Evolutionary conservation across 2,797 vertebrate genomes (phyloP).

Genomic region (Tauraco hartlaubi): DNA sequence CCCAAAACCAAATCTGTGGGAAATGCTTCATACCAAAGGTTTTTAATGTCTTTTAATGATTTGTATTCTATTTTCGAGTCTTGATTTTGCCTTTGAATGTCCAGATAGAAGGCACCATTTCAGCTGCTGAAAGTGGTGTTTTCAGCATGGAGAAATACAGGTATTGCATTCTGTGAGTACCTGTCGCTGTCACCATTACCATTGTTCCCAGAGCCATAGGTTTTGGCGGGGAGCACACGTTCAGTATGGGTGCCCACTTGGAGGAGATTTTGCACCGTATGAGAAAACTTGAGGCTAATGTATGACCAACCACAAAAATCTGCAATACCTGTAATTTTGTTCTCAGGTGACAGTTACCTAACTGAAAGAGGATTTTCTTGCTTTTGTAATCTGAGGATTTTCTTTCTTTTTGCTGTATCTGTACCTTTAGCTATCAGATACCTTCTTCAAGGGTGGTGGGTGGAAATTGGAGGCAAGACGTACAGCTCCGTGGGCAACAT

Average conservation of each 20-base stretch:
- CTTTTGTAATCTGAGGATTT: background rate
- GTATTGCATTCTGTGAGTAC: background rate
- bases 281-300: background rate
- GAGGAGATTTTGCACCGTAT: background rate
- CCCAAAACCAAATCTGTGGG: background rate
- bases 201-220: background rate
- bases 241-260: background rate
- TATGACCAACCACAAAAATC: background rate
- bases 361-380: background rate
- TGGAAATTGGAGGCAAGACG: background rate
- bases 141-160: background rate
- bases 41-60: background rate
- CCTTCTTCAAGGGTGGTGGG: background rate
- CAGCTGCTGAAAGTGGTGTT: slow-evolving; percentile 27
- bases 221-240: rapidly evolving
- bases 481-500: background rate
- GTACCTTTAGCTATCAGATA: background rate
- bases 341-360: background rate
- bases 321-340: background rate
- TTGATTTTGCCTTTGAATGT: background rate
- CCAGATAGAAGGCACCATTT: slow-evolving; percentile 3
- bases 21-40: background rate
- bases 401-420: background rate
- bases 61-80: background rate
- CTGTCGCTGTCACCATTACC: background rate